Percentiles rank a stretch among this genome's conserved stretches.
Conservation (phyloP, 2,113 vertebrate species). For the Megaceryle maxima region DNA sequence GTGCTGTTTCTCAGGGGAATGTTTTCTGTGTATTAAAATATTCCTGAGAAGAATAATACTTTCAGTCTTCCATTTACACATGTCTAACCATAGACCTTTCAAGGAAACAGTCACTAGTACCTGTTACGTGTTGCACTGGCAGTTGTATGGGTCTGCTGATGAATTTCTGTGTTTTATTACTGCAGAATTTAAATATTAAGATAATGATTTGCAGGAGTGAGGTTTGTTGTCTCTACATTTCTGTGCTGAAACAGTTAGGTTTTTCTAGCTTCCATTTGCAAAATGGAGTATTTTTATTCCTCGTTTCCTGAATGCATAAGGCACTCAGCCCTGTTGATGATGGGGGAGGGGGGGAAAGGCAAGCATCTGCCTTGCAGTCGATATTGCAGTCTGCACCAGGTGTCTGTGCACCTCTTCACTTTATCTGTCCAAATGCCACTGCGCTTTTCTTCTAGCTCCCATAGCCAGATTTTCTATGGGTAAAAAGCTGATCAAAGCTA, state of each 20-base stretch:
- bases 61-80: background rate
- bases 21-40: background rate
- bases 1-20: background rate
- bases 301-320: background rate
- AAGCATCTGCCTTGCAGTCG: background rate
- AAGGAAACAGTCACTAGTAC: background rate
- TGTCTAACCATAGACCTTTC: background rate
- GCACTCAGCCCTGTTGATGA: background rate
- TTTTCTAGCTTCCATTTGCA: background rate
- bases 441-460: background rate
- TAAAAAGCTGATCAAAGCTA: background rate
- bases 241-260: background rate
- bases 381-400: background rate
- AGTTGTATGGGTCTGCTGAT: background rate
- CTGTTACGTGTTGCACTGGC: rapidly evolving
- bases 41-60: background rate
- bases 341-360: rapidly evolving
- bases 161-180: background rate
- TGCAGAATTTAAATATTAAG: background rate
- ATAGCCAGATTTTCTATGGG: too few species aligned
- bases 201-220: background rate
- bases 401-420: background rate
- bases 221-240: background rate
- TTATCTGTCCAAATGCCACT: background rate
- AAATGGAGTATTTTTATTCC: background rate